Evolutionary conservation across 2,113 vertebrate genomes (phyloP), one percentile per base, ranked within the genome.

Genomic region (Tenrec ecaudatus): DNA sequence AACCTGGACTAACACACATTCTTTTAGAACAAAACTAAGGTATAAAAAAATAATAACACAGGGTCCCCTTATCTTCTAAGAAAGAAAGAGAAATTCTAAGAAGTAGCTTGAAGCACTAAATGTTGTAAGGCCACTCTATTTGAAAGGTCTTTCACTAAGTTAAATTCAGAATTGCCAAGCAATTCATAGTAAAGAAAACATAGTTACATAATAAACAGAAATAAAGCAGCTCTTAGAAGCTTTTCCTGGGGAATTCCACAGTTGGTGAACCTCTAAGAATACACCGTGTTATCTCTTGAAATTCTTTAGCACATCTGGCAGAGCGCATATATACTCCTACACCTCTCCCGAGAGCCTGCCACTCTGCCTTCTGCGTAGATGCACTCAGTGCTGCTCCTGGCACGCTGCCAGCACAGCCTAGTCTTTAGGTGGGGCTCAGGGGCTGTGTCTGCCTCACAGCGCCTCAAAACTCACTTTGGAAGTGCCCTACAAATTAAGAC

Each of bases 291-390:
- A 89, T 84, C 69, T 92, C 73, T 66, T 23, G 36, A 64, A 95
- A 92, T 94, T 77, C 88, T 77, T 29, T 0, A 15, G 58, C 58
- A 53, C 58, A 86, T 33, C 88, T 94, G 92, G 94, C 88, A 62
- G 76, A 14, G 33, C 6, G 22, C 33, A 19, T 4, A 12, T 2
- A 3, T 5, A 10, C 82, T 84, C 92, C 91, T 40, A 64, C 36
- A 23, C 57, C 89, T 38, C 87, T 76, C 68, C 29, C 6, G 0
- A 43, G 1, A 8, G 33, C 33, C 62, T 86, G 93, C 58, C 86
- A 47, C 23, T 79, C 58, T 69, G 91, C 57, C 93, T 86, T 31
- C 31, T 6, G 17, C 77, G 73, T 81, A 91, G 71, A 84, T 14
- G 33, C 8, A 0, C 73, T 79, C 36, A 3, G 27, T 14, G 12